Percentiles rank a stretch among this genome's conserved stretches.
Evolutionary conservation across 92 coral and sea anemone genomes (phyloP).

Genomic region (Hydrozoanthus gracilis): DNA sequence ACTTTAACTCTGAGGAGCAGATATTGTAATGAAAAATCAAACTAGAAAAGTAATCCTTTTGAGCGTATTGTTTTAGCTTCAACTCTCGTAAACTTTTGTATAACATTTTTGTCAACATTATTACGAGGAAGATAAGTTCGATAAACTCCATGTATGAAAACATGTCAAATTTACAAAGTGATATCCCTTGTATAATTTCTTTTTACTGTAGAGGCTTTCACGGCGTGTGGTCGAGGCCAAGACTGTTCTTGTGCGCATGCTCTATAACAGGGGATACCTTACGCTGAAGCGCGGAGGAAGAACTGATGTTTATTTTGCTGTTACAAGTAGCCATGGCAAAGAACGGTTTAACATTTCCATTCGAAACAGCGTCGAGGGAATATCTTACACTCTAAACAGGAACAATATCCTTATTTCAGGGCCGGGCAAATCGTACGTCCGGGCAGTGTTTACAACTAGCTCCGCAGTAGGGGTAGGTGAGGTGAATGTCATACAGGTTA

Average conservation of each 20-base stretch:
- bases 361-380: not conserved
- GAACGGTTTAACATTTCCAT: not conserved
- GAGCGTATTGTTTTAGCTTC: too few species aligned
- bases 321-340: not conserved
- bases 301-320: not conserved
- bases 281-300: not conserved
- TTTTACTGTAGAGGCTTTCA: slow-evolving; percentile 5
- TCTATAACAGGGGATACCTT: slow-evolving; percentile 18
- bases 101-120: too few species aligned
- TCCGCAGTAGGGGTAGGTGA: not conserved
- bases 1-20: too few species aligned
- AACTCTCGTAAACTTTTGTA: too few species aligned
- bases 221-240: slow-evolving; percentile 28
- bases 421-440: not conserved
- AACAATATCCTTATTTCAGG: not conserved
- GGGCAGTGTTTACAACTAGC: not conserved
- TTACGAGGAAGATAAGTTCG: too few species aligned
- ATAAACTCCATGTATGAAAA: too few species aligned
- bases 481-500: not conserved
- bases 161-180: too few species aligned
- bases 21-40: too few species aligned
- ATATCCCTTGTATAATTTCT: too few species aligned
- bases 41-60: too few species aligned
- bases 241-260: slow-evolving; percentile 5
- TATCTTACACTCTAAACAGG: not conserved